Evolutionary conservation across 2,797 vertebrate species (phyloP), one percentile per base, ranked within the genome.

Genomic region (Momotus momota): DNA sequence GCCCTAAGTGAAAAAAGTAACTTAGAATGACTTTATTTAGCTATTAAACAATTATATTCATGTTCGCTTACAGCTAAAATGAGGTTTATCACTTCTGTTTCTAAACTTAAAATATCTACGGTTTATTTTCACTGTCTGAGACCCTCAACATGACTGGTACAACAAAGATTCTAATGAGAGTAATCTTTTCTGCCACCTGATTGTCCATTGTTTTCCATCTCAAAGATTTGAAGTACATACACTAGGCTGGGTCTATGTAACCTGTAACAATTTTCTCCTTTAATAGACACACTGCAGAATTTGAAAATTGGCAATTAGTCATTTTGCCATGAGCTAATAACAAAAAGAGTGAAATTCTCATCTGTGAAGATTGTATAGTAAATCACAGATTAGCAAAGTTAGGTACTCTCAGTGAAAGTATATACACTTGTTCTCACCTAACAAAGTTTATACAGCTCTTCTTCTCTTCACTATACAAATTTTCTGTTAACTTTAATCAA

Each of bases 11-110:
- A 93, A 77, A 88, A 96, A 96, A 94, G 71, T 80, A 83, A 90
- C 80, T 70, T 70, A 46, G 78, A 95, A 90, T 81, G 17, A 92
- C 94, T 93, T 94, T 71, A 91, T 78, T 73, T 55, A 79, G 77
- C 82, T 87, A 93, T 90, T 96, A 94, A 92, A 88, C 64, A 94
- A 94, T 94, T 91, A 95, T n/a, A 81, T 71, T 22, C 48, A 52
- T 67, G 66, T 80, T 90, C 25, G 62, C 18, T 70, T 88, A 62
- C 61, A 90, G 64, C 33, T 81, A 71, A 52, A 83, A 86, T 66
- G 69, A 89, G 17, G 12, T 75, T 94, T 95, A 73, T 93, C 6
- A 89, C 80, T 95, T 94, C 70, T 91, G 60, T 81, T 90, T 72
- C 82, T 91, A 88, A 88, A 79, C 38, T 85, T 71, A 62, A 94